Evolutionary conservation across 1,140 invertebrate species (phyloP), one percentile per base, ranked within the genome.

Genomic region (Pentalonia nigronervosa): DNA sequence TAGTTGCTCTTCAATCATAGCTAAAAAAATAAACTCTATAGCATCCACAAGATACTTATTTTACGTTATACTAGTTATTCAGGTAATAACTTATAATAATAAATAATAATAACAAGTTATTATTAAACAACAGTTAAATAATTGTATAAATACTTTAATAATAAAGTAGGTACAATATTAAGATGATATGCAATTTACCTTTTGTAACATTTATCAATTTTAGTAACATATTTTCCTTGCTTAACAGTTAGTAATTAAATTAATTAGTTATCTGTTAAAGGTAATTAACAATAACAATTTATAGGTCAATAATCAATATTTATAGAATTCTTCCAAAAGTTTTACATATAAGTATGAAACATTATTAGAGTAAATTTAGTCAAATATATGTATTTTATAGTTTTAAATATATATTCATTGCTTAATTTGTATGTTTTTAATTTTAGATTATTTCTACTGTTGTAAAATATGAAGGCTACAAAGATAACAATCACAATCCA

Each of bases 401-500:
- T 88, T 50, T 36, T 21, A 88, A 56, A 21, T 56, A 36, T 56
- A 36, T 76, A 20, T n/a, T 50, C 6, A 87, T 20, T 34, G 20
- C 34, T 89, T 25, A 23, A 53, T 53, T 90, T 25, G 1, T 90
- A 30, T 45, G 8, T 4, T 90, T 36, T 23, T n/a, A n/a, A 90
- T 90, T 90, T 60, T 60, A 90, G 89, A 67, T 90, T 21, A 90
- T 90, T 20, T 90, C 56, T 45, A 14, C 53, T 11, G 89, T 90
- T 9, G 45, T 90, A n/a, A 90, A 67, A 45, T 90, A 90, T 90
- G 89, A 90, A 90, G 89, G 89, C 11, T 90, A 90, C 20, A 90
- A 11, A n/a, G 56, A 90, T 7, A 47, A 67, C 17, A 41, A 56
- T 56, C 34, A 89, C 8, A 89, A 87, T 87, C 25, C 30, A 23